Percentiles rank a stretch among this genome's conserved stretches.
Conservation (phyloP, 2,113 vertebrate species). For the Circaetus gallicus region DNA sequence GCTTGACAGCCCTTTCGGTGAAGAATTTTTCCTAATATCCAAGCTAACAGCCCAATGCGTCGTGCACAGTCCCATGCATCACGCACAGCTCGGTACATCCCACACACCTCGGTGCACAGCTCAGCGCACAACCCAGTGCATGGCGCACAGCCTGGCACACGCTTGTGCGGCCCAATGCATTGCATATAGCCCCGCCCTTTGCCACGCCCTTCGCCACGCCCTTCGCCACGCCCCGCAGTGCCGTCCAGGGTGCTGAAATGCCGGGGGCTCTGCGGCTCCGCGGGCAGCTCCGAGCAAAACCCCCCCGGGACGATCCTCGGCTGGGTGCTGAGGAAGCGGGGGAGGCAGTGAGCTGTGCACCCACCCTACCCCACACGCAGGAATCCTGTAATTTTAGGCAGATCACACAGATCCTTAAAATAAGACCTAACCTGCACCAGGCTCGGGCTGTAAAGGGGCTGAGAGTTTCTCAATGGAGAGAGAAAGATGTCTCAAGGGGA, state of each 20-base stretch:
- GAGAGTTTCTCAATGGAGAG: not conserved
- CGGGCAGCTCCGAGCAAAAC: not conserved
- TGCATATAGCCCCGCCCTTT: not conserved
- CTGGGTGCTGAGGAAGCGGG: not conserved
- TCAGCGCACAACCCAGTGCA: too few relatives aligned
- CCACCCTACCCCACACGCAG: not conserved
- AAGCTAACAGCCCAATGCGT: too few relatives aligned
- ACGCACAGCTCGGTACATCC: not conserved
- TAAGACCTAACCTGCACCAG: not conserved
- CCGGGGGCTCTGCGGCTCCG: too few relatives aligned
- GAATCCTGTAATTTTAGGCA: not conserved
- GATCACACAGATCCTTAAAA: not conserved
- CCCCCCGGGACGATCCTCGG: accelerated
- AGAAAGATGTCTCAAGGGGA: not conserved
- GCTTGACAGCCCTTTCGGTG: too few relatives aligned
- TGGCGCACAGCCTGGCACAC: not conserved
- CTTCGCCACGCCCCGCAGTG: not conserved
- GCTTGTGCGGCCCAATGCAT: not conserved
- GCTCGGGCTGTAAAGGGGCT: not conserved
- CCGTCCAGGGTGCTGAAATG: not conserved
- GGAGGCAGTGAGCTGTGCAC: not conserved
- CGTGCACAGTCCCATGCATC: not conserved
- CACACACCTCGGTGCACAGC: not conserved
- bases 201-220: not conserved
- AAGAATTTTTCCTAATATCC: too few relatives aligned